A percentile compares a stretch with the other conserved stretches of the same genome.
Evolutionary conservation across 2,888 invertebrate genomes (phyloP).

Genomic region (Nomada fucata): DNA sequence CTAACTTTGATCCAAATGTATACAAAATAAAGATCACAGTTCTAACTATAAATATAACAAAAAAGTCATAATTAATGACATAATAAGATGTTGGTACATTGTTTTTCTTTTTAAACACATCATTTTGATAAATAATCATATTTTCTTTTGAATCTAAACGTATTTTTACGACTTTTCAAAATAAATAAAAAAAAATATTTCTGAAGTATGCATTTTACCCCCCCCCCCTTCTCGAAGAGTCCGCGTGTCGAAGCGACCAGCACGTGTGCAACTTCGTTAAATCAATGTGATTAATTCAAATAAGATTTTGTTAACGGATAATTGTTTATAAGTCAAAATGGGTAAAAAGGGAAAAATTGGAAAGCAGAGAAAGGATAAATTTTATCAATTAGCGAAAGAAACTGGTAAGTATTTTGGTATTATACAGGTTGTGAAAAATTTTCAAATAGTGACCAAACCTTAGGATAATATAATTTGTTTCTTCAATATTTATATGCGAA

Average conservation of each 20-base stretch:
- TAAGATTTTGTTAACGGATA: conserved; percentile 5
- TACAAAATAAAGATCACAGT: conserved; percentile 34
- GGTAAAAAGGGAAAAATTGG: conserved; percentile 98
- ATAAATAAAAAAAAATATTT: neutral
- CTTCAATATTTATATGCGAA: neutral
- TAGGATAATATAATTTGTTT: neutral
- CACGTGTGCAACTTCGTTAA: too few relatives aligned
- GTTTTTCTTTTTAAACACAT: neutral
- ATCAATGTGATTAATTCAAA: neutral
- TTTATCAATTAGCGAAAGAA: conserved; percentile 99
- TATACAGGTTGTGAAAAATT: neutral
- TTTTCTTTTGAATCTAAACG: neutral
- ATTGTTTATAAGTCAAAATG: conserved; percentile 86
- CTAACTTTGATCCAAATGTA: conserved; percentile 26
- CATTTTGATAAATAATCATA: neutral
- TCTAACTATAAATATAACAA: conserved; percentile 13
- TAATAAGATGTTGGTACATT: neutral
- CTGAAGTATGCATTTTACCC: neutral
- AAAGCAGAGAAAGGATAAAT: conserved; percentile 99
- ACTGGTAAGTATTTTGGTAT: conserved; percentile 88
- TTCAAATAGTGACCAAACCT: neutral
- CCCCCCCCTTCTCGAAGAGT: neutral
- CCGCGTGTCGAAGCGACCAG: neutral
- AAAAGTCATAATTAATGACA: neutral
- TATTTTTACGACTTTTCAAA: neutral